Evolutionary conservation across 1,140 invertebrate species (phyloP).

Genomic region (Oryzaephilus surinamensis): DNA sequence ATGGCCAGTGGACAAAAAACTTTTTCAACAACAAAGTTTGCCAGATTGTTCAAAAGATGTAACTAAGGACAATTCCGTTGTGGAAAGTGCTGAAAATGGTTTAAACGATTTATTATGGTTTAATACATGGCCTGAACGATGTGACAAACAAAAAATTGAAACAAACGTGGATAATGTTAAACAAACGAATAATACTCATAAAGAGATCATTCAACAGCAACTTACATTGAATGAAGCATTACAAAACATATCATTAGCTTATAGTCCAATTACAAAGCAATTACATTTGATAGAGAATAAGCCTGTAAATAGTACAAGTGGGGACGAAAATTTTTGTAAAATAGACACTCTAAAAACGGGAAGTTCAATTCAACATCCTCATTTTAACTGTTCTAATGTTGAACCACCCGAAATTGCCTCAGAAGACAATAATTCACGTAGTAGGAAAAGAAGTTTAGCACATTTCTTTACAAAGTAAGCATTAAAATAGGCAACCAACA

Average conservation of each 20-base stretch:
- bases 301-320: constrained; percentile 3
- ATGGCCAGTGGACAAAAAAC: no score
- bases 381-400: constrained; percentile 3
- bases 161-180: constrained; percentile 16
- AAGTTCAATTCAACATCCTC: constrained; percentile 14
- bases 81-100: constrained; percentile 13
- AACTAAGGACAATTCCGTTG: constrained; percentile 10
- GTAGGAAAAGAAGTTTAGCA: no score
- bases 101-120: constrained; percentile 29
- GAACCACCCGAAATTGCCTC: no score
- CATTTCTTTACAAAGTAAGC: no score
- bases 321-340: constrained; percentile 16
- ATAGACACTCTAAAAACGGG: constrained; percentile 13
- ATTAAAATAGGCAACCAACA: no score
- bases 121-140: constrained; percentile 36
- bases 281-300: constrained; percentile 34
- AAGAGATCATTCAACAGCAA: constrained; percentile 19
- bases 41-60: constrained; percentile 18
- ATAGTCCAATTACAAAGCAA: constrained; percentile 41
- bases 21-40: no score
- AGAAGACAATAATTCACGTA: no score
- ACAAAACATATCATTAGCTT: constrained; percentile 43
- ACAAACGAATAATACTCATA: constrained; percentile 10
- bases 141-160: constrained; percentile 22
- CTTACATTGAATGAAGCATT: constrained; percentile 39